phyloP scores from a whole-genome alignment of 2,888 invertebrate species.

The Crematogaster levior region DNA sequence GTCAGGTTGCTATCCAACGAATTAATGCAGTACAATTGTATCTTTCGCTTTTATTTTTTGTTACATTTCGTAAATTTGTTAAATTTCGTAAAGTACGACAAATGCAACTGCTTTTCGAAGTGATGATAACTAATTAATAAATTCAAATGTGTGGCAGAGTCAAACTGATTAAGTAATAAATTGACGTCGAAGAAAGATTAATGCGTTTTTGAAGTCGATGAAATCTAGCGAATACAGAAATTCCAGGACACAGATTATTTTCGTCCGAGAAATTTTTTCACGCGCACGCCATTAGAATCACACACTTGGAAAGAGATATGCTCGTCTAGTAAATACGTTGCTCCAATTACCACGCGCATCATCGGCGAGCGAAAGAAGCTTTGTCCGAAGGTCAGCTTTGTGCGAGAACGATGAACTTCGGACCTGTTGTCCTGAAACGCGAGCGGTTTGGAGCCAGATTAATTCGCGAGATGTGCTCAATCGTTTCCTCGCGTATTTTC shows the following conservation, averaged over 20 bases:
- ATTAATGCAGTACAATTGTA: too few species aligned
- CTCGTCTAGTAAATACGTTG: background rate
- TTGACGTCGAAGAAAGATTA: background rate
- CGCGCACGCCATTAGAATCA: background rate
- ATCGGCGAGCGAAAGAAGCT: background rate
- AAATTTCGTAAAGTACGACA: background rate
- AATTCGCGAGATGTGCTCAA: background rate
- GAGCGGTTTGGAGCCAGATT: too few species aligned
- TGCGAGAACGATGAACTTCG: slow-evolving; percentile 54
- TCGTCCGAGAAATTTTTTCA: background rate
- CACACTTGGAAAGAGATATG: background rate
- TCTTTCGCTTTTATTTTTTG: background rate
- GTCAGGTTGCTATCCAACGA: background rate
- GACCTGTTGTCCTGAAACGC: slow-evolving; percentile 2
- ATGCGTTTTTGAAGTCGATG: background rate
- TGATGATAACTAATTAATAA: background rate
- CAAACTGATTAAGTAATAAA: background rate
- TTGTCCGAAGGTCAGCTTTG: slow-evolving; percentile 49
- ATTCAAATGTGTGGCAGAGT: background rate
- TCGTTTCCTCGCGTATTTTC: background rate
- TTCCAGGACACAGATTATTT: background rate
- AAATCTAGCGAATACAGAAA: background rate
- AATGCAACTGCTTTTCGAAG: background rate
- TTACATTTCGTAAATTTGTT: background rate
- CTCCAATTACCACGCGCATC: slow-evolving; percentile 20